A percentile compares a stretch with the other conserved stretches of the same genome.
These are phyloP conservation scores for Bombus ignitus DNA, from an alignment of 1,140 invertebrate genomes.

Conservation along the genomic window DNA sequence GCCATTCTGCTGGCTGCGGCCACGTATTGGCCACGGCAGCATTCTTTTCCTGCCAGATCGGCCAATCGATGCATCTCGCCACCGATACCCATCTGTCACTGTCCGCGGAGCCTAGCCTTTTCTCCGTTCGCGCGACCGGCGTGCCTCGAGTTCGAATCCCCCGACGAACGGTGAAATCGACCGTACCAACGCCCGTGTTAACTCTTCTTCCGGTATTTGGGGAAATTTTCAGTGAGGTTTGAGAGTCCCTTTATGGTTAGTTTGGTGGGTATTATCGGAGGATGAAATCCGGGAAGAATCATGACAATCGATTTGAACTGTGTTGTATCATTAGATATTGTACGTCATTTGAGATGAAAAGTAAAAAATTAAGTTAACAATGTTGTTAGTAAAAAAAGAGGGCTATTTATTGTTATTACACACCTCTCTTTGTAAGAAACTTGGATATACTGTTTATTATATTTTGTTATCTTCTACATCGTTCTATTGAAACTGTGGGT, in stretches of 20 bases:
- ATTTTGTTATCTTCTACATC: too few species aligned
- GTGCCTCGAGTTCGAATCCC: conserved; percentile 1
- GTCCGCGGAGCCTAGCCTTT: conserved; percentile 74
- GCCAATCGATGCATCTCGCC: conserved; percentile 82
- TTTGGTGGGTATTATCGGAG: background rate
- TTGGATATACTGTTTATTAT: too few species aligned
- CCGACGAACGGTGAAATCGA: conserved; percentile 1
- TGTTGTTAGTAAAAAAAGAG: too few species aligned
- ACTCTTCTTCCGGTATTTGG: conserved; percentile 12
- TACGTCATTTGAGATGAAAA: too few species aligned
- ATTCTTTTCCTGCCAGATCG: conserved; percentile 82
- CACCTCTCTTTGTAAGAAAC: too few species aligned
- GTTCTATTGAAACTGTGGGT: too few species aligned
- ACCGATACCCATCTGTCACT: conserved; percentile 83
- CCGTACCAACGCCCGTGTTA: background rate
- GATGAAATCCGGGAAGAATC: too few species aligned
- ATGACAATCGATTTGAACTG: too few species aligned
- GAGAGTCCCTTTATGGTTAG: background rate
- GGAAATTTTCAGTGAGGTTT: background rate
- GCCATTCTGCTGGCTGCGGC: conserved; percentile 79
- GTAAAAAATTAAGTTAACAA: too few species aligned
- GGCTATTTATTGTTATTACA: too few species aligned
- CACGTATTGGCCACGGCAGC: conserved; percentile 80
- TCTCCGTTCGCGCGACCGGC: conserved; percentile 51
- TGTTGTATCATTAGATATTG: too few species aligned